Conservation (phyloP, 1,140 invertebrate species). For the Drosophila eugracilis region DNA sequence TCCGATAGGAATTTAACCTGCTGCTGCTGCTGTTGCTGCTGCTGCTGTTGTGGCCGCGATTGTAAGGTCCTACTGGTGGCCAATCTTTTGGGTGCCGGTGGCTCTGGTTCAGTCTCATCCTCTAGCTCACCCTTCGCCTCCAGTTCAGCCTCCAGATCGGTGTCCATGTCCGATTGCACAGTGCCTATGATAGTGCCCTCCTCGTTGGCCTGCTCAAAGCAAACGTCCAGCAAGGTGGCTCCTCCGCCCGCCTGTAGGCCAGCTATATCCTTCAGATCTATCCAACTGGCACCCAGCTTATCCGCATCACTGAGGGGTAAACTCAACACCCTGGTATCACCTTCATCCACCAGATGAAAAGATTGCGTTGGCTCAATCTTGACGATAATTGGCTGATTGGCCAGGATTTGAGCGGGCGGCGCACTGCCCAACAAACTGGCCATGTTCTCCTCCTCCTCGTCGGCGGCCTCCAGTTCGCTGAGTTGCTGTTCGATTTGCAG, state of each 20-base stretch:
- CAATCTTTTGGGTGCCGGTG: conserved; percentile 61
- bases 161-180: conserved; percentile 36
- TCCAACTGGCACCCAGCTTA: conserved; percentile 80
- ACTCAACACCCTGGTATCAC: conserved; percentile 75
- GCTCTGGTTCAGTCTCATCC: conserved; percentile 41
- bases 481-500: conserved; percentile 77
- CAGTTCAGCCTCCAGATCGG: conserved; percentile 19
- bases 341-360: conserved; percentile 79
- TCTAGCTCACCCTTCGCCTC: conserved; percentile 11
- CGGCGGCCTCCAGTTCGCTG: conserved; percentile 65
- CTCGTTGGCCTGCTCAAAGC: conserved; percentile 70
- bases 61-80: conserved; percentile 39
- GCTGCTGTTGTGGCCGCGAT: conserved; percentile 32
- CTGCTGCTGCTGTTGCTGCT: conserved; percentile 43
- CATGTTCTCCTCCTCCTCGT: conserved; percentile 74
- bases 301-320: conserved; percentile 74
- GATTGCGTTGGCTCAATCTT: conserved; percentile 82
- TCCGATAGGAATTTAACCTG: conserved; percentile 64
- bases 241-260: conserved; percentile 68
- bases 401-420: conserved; percentile 57
- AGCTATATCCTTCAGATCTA: conserved; percentile 81
- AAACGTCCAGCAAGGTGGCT: conserved; percentile 73
- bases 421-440: conserved; percentile 61
- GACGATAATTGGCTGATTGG: conserved; percentile 78
- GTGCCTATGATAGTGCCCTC: conserved; percentile 60